Base-by-base conservation (phyloP, 2,113 vertebrate species). In the Ramphastos sulfuratus region DNA sequence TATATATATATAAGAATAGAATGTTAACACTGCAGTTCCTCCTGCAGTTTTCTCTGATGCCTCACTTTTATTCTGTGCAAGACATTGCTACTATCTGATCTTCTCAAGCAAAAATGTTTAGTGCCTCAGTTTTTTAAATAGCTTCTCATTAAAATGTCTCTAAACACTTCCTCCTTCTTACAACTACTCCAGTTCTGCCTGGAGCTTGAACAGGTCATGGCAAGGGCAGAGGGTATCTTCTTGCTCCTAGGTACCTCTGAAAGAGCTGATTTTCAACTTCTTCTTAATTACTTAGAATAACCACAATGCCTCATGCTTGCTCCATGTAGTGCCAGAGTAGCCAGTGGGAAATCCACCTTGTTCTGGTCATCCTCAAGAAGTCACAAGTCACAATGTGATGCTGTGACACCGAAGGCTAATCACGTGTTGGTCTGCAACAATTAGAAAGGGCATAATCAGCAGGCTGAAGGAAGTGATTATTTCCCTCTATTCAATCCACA, bases 121-220 rank as follows among this genome's bases (percentile, higher is more conserved):
- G 39, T 46, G 48, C 35, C 48, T 82, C 77, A 83, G 55, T 20
- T 50, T 11, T 76, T 82, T 90, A 55, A 90, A 69, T 13, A 58
- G 15, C 39, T 86, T 84, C 73, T 94, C 73, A 87, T 89, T 95
- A 78, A 84, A 92, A 94, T 55, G 50, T 18, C 8, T 94, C 46
- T 42, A 31, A 63, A 60, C 55, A 28, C 46, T 76, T 73, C 54
- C 54, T 70, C 37, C 54, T 72, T 82, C 66, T 66, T 82, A 28
- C 56, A 67, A 75, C 73, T 94, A 56, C 58, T 92, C 72, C 54
- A 75, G 27, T 27, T 82, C 66, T 90, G 50, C 66, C 66, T 66
- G 74, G 54, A 66, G 74, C 63, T 90, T 72, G 44, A n/a, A 84
- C 18, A 67, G 46, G 82, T 90, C 46, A 83, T 3, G 4, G 6